Percentiles rank a stretch among this genome's conserved stretches.
Evolutionary conservation across 1,140 invertebrate species (phyloP).

Genomic region (Colletes gigas): DNA sequence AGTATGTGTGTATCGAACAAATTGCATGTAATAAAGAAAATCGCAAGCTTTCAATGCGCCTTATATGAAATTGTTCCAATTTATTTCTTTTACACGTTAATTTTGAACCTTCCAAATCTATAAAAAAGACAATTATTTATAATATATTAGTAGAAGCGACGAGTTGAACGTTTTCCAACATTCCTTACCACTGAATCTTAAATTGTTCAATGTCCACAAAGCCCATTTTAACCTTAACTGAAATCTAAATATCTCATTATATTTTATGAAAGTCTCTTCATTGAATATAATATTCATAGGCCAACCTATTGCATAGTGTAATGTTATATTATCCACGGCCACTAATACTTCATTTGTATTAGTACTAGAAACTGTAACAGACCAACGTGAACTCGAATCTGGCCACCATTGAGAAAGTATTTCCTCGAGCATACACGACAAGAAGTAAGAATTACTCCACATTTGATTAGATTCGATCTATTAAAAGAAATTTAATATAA

Average conservation of each 20-base stretch:
- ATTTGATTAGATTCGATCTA: conserved; percentile 80
- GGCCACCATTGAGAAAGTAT: conserved; percentile 80
- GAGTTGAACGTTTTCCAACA: background rate
- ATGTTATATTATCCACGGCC: conserved; percentile 81
- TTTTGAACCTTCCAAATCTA: conserved; percentile 75
- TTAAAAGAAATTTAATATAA: conserved; percentile 43
- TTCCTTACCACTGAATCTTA: conserved; percentile 80
- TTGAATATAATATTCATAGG: conserved; percentile 83
- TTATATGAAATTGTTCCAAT: conserved; percentile 75
- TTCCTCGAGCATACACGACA: conserved; percentile 82
- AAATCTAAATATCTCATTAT: conserved; percentile 84
- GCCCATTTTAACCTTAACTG: conserved; percentile 85
- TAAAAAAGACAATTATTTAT: conserved; percentile 26
- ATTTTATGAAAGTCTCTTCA: conserved; percentile 80
- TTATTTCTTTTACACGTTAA: conserved; percentile 55
- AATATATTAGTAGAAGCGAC: background rate
- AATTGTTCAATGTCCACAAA: conserved; percentile 83
- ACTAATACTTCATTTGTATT: conserved; percentile 74
- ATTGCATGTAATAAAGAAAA: conserved; percentile 84
- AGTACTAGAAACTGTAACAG: conserved; percentile 68
- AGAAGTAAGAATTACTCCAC: conserved; percentile 76
- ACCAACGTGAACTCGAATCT: conserved; percentile 78
- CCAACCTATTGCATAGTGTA: conserved; percentile 81
- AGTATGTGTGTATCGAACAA: conserved; percentile 84
- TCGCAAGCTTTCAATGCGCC: conserved; percentile 83